These are phyloP conservation scores for Pachyuromys duprasi DNA, from an alignment of 2,797 vertebrate species.

Conservation along the genomic window DNA sequence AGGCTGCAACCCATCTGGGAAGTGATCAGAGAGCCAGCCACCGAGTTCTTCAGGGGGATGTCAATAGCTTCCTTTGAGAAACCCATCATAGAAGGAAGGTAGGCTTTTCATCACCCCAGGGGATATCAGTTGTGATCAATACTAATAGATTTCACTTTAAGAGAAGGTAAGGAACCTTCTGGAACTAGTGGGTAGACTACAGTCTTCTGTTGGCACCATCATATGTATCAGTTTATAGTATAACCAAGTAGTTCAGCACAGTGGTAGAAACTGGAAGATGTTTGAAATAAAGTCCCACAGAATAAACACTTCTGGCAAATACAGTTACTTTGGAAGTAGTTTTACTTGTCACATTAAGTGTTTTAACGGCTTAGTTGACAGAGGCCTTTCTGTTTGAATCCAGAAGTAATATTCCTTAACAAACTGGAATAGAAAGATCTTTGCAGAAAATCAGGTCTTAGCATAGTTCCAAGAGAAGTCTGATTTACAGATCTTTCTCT, in stretches of 20 bases:
- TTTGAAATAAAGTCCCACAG: slow-evolving; percentile 4
- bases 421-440: slow-evolving; percentile 1
- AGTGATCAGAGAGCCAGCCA: too few relatives aligned
- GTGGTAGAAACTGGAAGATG: neutral
- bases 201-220: neutral
- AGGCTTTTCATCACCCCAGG: neutral
- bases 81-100: neutral
- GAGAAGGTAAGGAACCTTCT: neutral
- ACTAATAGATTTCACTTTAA: neutral
- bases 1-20: too few relatives aligned
- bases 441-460: slow-evolving; percentile 48
- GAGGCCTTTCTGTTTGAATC: slow-evolving; percentile 20
- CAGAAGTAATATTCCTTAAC: slow-evolving; percentile 17
- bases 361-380: neutral
- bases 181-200: neutral
- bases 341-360: neutral
- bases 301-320: neutral
- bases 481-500: slow-evolving; percentile 46
- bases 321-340: neutral
- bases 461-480: slow-evolving; percentile 49
- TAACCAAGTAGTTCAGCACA: neutral
- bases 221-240: neutral
- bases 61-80: neutral
- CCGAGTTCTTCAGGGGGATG: neutral
- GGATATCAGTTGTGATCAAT: neutral